These are phyloP conservation scores for Chionomys nivalis DNA, from an alignment of 2,113 vertebrate genomes.

Conservation along the genomic window DNA sequence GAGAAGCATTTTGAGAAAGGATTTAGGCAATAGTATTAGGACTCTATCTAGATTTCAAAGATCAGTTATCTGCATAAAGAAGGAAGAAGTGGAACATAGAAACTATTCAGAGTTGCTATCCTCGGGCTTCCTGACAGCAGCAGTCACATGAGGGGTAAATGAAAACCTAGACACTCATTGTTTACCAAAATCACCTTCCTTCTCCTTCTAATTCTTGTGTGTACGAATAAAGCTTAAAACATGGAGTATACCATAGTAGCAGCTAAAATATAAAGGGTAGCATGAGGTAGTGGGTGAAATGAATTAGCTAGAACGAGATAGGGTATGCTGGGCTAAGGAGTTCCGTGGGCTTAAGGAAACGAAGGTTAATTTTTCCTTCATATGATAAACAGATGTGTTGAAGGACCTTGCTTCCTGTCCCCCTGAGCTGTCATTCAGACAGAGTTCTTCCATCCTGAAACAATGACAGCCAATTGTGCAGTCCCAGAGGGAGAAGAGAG, in stretches of 20 bases:
- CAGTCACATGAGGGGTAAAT: neutral
- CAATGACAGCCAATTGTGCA: neutral
- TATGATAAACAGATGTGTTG: neutral
- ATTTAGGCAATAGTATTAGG: neutral
- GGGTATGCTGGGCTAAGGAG: neutral
- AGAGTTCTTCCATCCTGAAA: neutral
- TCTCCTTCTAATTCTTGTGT: neutral
- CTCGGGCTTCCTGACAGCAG: neutral
- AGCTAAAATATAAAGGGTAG: neutral
- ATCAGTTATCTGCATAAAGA: neutral
- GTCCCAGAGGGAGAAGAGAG: neutral
- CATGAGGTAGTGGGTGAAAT: neutral
- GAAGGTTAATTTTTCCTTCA: neutral
- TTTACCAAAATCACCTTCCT: neutral
- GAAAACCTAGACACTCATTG: neutral
- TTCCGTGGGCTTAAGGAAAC: neutral
- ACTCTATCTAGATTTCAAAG: neutral
- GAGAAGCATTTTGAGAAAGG: neutral
- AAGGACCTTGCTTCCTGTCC: neutral
- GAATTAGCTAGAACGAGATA: neutral
- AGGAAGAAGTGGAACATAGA: neutral
- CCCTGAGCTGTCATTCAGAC: neutral
- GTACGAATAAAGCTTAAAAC: slow-evolving; percentile 27
- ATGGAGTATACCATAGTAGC: neutral
- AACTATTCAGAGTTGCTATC: neutral